Percentiles rank a stretch among this genome's conserved stretches.
phyloP scores from a whole-genome alignment of 2,888 invertebrate species.

The Hyalella azteca region DNA sequence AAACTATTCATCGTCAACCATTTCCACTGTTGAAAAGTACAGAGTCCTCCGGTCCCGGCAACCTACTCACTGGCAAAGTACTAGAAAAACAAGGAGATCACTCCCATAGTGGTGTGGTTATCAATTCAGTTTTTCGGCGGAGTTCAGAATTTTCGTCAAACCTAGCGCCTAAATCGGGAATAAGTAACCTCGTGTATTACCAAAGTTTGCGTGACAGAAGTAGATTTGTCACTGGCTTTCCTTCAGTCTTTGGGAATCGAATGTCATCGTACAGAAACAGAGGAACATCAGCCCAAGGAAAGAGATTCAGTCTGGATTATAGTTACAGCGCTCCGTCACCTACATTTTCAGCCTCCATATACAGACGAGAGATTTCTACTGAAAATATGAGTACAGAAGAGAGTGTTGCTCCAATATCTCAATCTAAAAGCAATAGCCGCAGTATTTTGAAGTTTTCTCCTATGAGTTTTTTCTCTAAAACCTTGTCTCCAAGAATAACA shows the following conservation, averaged over 20 bases:
- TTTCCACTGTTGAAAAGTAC: too few species aligned
- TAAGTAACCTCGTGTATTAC: neutral
- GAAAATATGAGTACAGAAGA: too few species aligned
- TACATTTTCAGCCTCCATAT: too few species aligned
- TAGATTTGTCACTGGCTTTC: neutral
- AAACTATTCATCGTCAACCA: neutral
- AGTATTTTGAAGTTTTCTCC: conserved; percentile 22
- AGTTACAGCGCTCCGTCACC: too few species aligned
- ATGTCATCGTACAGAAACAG: neutral
- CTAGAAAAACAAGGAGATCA: neutral
- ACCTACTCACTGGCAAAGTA: neutral
- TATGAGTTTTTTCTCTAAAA: neutral
- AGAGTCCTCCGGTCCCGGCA: neutral
- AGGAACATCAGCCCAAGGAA: neutral
- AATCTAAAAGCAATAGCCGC: neutral
- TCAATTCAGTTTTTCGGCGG: neutral
- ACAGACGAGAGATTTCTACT: too few species aligned
- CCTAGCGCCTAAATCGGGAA: neutral
- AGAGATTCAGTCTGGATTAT: neutral
- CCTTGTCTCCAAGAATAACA: neutral
- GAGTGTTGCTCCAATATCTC: neutral
- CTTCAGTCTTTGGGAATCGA: neutral
- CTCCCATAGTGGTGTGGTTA: neutral
- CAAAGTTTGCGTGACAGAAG: neutral
- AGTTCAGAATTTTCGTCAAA: neutral